Evolutionary conservation across 2,888 invertebrate species (phyloP), one percentile per base, ranked within the genome.

Genomic region (Tigriopus californicus): DNA sequence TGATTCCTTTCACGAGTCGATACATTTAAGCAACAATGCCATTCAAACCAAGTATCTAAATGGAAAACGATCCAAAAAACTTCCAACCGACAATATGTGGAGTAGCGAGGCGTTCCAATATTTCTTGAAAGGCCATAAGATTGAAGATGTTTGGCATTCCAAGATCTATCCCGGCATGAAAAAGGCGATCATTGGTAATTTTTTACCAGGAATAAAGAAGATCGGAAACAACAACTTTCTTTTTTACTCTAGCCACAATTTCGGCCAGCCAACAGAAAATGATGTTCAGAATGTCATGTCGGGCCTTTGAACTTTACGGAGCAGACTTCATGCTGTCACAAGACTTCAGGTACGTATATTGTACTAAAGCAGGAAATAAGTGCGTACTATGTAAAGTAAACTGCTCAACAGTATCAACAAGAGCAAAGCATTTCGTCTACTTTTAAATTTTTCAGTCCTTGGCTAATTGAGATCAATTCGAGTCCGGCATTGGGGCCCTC

Each of bases 401-500:
- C n/a, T n/a, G n/a, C n/a, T n/a, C n/a, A n/a, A n/a, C n/a, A n/a
- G n/a, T n/a, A n/a, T n/a, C n/a, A n/a, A n/a, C n/a, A n/a, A n/a
- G n/a, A n/a, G n/a, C n/a, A n/a, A n/a, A n/a, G n/a, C n/a, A n/a
- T n/a, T n/a, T n/a, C n/a, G n/a, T n/a, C n/a, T n/a, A n/a, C n/a
- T n/a, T n/a, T 33, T 33, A 5, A 8, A 3, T 33, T 33, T 33
- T 33, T 8, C 33, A 33, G 33, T 62, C 89, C 90, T 0, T 90
- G 89, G 83, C 73, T 92, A 62, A 85, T 94, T 66, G 92, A 94
- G 75, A 89, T 92, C 64, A 92, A 94, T 74, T 84, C 86, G 1
- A 82, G 83, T 67, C 91, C 91, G 0, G 88, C 70, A 60, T 78
- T 92, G 71, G 76, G 81, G 22, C 80, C 84, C n/a, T 88, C 86